Evolutionary conservation across 2,888 invertebrate species (phyloP).

Genomic region (Autographa pulchrina): DNA sequence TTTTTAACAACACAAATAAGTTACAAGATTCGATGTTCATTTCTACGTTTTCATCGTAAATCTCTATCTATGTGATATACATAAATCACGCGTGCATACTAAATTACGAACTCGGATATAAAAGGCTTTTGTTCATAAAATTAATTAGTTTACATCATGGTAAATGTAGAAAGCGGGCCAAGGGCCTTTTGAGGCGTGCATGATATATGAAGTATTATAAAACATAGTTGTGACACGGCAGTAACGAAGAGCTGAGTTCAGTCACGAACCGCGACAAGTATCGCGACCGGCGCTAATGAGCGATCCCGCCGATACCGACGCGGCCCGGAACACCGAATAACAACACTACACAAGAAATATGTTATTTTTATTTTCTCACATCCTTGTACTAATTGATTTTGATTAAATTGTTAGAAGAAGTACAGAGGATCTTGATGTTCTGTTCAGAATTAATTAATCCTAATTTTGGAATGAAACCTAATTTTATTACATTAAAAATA

Average conservation of each 20-base stretch:
- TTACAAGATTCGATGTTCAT: not conserved
- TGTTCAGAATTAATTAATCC: no score
- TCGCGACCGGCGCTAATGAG: conserved; percentile 79
- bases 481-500: no score
- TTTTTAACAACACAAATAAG: not conserved
- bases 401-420: conserved; percentile 31
- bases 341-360: conserved; percentile 42
- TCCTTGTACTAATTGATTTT: conserved; percentile 41
- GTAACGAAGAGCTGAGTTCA: conserved; percentile 59
- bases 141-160: conserved; percentile 26
- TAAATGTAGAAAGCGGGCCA: conserved; percentile 58
- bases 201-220: conserved; percentile 60
- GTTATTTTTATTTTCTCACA: conserved; percentile 41
- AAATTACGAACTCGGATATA: not conserved
- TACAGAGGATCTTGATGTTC: not conserved
- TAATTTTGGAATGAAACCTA: no score
- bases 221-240: conserved; percentile 48
- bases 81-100: not conserved
- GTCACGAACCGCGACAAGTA: conserved; percentile 74
- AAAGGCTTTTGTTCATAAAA: conserved; percentile 25
- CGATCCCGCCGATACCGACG: conserved; percentile 74
- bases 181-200: conserved; percentile 55
- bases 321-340: conserved; percentile 39
- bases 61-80: not conserved
- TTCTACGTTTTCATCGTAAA: conserved; percentile 1